Evolutionary conservation across 1,140 invertebrate species (phyloP).

Genomic region (Bombus balteatus): DNA sequence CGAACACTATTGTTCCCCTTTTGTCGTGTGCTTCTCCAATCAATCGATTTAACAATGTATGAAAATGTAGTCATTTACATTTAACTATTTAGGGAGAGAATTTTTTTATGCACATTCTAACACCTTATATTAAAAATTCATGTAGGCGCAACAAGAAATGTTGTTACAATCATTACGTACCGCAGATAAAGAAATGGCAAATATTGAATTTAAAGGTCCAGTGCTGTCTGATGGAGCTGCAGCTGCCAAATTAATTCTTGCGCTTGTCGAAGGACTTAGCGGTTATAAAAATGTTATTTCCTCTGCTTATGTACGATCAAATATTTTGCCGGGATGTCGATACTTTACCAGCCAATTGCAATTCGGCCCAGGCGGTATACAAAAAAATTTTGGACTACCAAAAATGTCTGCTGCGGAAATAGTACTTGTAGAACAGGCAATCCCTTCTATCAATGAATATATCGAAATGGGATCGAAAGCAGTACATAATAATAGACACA

Average conservation of each 20-base stretch:
- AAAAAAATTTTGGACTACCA: conserved; percentile 70
- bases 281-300: conserved; percentile 59
- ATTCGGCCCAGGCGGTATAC: conserved; percentile 71
- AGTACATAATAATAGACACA: conserved; percentile 1
- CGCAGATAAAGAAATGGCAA: conserved; percentile 55
- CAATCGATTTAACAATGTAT: conserved; percentile 69
- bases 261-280: conserved; percentile 65
- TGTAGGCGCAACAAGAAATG: conserved; percentile 65
- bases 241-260: conserved; percentile 72
- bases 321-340: conserved; percentile 72
- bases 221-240: conserved; percentile 67
- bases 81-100: neutral
- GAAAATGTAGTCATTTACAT: neutral
- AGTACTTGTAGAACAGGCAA: conserved; percentile 62
- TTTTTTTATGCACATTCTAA: neutral
- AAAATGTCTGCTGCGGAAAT: conserved; percentile 70
- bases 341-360: conserved; percentile 72
- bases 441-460: conserved; percentile 71
- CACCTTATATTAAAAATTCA: neutral
- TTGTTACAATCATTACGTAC: conserved; percentile 65
- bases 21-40: conserved; percentile 69
- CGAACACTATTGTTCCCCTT: conserved; percentile 72
- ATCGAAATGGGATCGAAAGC: conserved; percentile 51
- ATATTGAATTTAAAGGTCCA: conserved; percentile 49
- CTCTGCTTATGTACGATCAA: conserved; percentile 73